Conservation (phyloP, 2,888 invertebrate species). For the Trissoscelio sp. region DNA sequence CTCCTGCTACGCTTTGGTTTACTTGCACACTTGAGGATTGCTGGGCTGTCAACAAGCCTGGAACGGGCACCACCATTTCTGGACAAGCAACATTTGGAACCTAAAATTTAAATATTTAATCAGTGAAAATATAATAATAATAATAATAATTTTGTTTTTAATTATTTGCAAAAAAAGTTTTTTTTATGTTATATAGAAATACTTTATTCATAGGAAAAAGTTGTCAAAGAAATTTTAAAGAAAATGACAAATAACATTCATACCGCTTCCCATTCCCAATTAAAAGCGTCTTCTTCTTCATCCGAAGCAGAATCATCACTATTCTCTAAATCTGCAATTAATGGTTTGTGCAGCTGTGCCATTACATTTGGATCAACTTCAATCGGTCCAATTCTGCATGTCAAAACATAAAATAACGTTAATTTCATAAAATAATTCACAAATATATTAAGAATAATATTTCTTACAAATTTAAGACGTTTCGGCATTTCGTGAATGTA, state of each 20-base stretch:
- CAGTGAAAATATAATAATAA: too few relatives aligned
- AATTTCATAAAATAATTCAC: not conserved
- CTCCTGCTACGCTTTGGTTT: slow-evolving; percentile 87
- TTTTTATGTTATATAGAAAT: too few relatives aligned
- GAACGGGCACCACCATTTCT: slow-evolving; percentile 83
- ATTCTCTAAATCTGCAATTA: slow-evolving; percentile 86
- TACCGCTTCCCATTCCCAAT: slow-evolving; percentile 93
- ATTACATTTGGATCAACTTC: slow-evolving; percentile 85
- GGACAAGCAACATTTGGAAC: slow-evolving; percentile 85
- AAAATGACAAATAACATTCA: slow-evolving; percentile 70
- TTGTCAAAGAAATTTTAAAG: too few relatives aligned
- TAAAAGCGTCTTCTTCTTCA: slow-evolving; percentile 88
- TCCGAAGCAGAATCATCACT: slow-evolving; percentile 88
- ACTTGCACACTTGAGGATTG: slow-evolving; percentile 81
- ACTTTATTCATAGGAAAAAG: too few relatives aligned
- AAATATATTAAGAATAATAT: too few relatives aligned
- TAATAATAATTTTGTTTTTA: too few relatives aligned
- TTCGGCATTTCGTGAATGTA: too few relatives aligned
- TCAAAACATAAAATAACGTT: slow-evolving; percentile 42
- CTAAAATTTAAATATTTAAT: too few relatives aligned
- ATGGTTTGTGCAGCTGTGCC: slow-evolving; percentile 87
- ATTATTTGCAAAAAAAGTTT: too few relatives aligned
- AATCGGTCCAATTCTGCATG: slow-evolving; percentile 86
- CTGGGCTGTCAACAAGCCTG: slow-evolving; percentile 79
- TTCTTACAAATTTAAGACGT: too few relatives aligned